Evolutionary conservation across 2,888 invertebrate species (phyloP), one percentile per base, ranked within the genome.

Genomic region (Nephrotoma guestfalica): DNA sequence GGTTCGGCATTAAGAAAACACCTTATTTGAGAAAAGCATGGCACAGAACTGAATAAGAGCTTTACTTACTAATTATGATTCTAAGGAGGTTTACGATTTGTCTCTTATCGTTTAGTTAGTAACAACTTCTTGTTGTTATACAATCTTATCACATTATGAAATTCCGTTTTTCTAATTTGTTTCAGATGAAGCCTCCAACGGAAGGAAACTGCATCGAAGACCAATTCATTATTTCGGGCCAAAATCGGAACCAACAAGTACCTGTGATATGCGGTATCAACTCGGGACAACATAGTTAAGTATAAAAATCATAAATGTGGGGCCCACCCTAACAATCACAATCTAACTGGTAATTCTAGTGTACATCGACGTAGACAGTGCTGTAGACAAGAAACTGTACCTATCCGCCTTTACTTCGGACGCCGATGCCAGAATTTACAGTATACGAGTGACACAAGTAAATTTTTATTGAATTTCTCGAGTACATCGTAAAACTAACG

Each of bases 241-340:
- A 95, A 89, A 95, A 95, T 90, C 89, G 92, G 0, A 96, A 96
- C 89, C 94, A 93, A 87, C 90, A 93, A n/a, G 91, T 96, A 87
- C 96, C 96, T 0, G 92, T 93, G 5, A 90, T 96, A 40, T 96
- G 96, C 89, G 96, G 96, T 18, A 93, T 95, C 71, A 96, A 96
- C 89, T 94, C 95, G 0, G 96, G 95, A 13, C 95, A 95, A 90
- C 96, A 96, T 89, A 91, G 96, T 96, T 92, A 92, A 51, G 41
- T 86, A 43, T 41, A 51, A 4, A n/a, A 51, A 51, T 30, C 4
- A 40, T 30, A 13, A 4, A 47, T 47, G 30, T 30, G 2, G 30
- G 3, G 30, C 30, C 30, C 2, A 30, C 30, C 30, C 1, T 30
- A n/a, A 86, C n/a, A 15, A 86, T n/a, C 13, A 7, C 13, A 86